Percentiles rank a stretch among this genome's conserved stretches.
phyloP scores from a whole-genome alignment of 2,797 vertebrate genomes.

The Platalea minor region DNA sequence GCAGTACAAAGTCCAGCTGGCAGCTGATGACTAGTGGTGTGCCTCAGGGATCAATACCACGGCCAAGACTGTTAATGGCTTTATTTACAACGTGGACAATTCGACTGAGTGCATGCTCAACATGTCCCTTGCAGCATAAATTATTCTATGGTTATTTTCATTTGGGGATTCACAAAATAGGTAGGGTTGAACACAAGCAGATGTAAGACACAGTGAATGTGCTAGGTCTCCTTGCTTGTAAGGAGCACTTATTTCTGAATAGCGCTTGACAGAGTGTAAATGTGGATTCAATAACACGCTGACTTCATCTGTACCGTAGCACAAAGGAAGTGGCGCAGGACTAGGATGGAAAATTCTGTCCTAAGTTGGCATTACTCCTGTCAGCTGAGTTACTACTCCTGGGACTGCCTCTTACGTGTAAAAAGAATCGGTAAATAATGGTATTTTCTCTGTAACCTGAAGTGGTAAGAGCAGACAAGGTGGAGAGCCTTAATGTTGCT shows the following conservation, averaged over 20 bases:
- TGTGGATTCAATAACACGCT: not conserved
- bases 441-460: not conserved
- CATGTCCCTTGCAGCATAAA: not conserved
- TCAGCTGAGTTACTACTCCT: not conserved
- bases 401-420: not conserved
- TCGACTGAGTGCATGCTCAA: not conserved
- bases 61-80: not conserved
- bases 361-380: not conserved
- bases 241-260: not conserved
- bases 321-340: not conserved
- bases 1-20: not conserved
- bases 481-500: not conserved
- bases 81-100: not conserved
- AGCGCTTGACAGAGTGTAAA: not conserved
- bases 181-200: not conserved
- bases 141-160: not conserved
- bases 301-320: not conserved
- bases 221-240: not conserved
- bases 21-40: not conserved
- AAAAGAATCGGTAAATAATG: not conserved
- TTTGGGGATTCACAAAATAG: not conserved
- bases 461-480: not conserved
- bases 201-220: not conserved
- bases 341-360: not conserved
- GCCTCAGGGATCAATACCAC: not conserved